These are phyloP conservation scores for Trachelus tabidus DNA, from an alignment of 2,888 invertebrate species.

Conservation along the genomic window DNA sequence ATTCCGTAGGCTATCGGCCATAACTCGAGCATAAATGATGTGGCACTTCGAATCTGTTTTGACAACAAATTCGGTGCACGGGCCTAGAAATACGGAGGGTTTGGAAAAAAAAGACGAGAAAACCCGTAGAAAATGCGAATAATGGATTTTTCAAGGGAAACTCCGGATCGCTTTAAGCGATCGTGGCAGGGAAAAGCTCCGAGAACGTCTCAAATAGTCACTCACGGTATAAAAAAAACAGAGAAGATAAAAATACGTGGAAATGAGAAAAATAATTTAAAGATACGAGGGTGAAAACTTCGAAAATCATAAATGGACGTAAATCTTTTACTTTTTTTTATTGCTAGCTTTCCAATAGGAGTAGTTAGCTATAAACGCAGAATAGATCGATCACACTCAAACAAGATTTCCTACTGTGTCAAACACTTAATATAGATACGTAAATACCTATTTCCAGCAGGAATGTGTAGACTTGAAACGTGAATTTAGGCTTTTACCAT, in stretches of 20 bases:
- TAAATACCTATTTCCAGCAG: neutral
- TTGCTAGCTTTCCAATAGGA: neutral
- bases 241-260: neutral
- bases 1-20: neutral
- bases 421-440: neutral
- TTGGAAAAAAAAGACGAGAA: neutral
- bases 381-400: neutral
- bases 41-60: neutral
- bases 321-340: neutral
- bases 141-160: neutral
- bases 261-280: neutral
- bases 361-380: neutral
- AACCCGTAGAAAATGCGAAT: neutral
- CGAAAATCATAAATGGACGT: neutral
- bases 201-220: neutral
- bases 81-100: neutral
- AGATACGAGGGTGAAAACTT: neutral
- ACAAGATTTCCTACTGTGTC: neutral
- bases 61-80: neutral
- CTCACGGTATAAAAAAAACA: neutral
- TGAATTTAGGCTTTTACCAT: neutral
- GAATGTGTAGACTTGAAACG: neutral
- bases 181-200: neutral
- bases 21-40: neutral
- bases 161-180: neutral